These are phyloP conservation scores for Picathartes gymnocephalus DNA, from an alignment of 2,113 vertebrate genomes.

Conservation along the genomic window DNA sequence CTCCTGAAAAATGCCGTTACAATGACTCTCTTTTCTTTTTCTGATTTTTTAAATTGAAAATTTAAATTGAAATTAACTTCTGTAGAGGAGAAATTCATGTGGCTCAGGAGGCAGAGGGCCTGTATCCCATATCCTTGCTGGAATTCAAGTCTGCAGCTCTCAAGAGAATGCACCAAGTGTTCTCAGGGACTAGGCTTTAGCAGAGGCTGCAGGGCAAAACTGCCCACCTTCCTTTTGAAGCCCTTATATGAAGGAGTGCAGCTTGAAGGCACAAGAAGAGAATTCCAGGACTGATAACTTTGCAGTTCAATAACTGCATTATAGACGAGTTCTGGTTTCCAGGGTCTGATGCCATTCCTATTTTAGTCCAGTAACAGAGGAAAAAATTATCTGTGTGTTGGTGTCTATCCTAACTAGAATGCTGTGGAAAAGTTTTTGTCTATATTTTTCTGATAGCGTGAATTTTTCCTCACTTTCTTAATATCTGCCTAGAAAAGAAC, in stretches of 20 bases:
- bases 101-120: neutral
- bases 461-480: neutral
- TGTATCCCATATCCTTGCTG: neutral
- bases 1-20: neutral
- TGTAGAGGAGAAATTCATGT: neutral
- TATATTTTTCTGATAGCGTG: neutral
- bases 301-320: neutral
- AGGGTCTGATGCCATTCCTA: neutral
- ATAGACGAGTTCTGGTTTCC: neutral
- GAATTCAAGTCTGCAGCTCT: neutral
- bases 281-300: neutral
- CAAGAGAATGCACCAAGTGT: neutral
- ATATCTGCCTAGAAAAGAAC: neutral
- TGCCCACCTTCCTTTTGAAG: neutral
- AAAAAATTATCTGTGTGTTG: neutral
- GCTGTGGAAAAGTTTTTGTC: neutral
- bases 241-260: neutral
- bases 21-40: accelerated
- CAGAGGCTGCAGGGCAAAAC: neutral
- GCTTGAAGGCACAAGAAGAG: neutral
- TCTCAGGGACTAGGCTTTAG: neutral
- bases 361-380: neutral
- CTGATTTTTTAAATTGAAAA: neutral
- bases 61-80: neutral
- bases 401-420: neutral